Conservation (phyloP, 2,888 invertebrate species). For the Drosophila borealis region DNA sequence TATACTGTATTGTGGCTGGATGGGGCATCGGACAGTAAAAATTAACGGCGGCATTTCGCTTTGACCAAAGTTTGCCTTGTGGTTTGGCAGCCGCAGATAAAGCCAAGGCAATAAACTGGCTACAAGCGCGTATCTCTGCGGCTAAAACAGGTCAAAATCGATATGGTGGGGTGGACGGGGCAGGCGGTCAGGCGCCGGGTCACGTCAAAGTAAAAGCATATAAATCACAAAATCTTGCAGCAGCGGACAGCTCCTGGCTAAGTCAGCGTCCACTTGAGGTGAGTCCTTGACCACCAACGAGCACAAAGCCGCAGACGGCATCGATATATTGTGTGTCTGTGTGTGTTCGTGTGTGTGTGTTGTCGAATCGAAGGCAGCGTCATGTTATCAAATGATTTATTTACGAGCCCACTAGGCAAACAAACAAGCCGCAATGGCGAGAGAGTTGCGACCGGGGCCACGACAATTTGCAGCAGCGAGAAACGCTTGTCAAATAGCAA, state of each 20-base stretch:
- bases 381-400: constrained; percentile 80
- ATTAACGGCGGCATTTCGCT: constrained; percentile 72
- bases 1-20: constrained; percentile 16
- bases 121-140: constrained; percentile 31
- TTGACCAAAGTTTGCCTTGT: constrained; percentile 65
- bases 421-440: constrained; percentile 66
- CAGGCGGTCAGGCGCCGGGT: constrained; percentile 33
- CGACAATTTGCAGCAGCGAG: constrained; percentile 61
- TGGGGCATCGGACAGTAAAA: constrained; percentile 60
- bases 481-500: constrained; percentile 62
- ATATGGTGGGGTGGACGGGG: constrained; percentile 32
- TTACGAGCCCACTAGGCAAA: constrained; percentile 75
- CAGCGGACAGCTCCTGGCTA: constrained; percentile 60
- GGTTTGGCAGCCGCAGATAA: constrained; percentile 58
- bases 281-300: constrained; percentile 68
- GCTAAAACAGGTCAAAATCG: constrained; percentile 56
- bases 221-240: constrained; percentile 78
- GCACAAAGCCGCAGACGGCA: constrained; percentile 33
- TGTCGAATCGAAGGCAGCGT: constrained; percentile 59
- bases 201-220: constrained; percentile 74
- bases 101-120: constrained; percentile 62
- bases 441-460: constrained; percentile 28
- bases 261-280: constrained; percentile 55
- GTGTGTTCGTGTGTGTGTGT: constrained; percentile 18
- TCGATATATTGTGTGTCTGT: constrained; percentile 22